Evolutionary conservation across 2,113 vertebrate species (phyloP), one percentile per base, ranked within the genome.

Genomic region (Cyphomyrus discorhynchus): DNA sequence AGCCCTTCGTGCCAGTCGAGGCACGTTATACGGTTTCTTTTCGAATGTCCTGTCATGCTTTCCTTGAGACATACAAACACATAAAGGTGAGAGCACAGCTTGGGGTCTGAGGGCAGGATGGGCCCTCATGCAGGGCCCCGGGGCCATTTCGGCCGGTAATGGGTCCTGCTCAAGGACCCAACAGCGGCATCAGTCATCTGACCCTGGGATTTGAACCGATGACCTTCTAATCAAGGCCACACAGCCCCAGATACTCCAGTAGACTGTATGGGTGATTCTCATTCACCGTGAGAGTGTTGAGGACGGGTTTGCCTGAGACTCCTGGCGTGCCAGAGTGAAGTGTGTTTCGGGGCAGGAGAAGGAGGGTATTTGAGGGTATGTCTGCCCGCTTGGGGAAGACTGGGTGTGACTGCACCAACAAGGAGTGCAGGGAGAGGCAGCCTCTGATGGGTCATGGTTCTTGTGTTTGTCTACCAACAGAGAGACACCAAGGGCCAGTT

Each of bases 401-500:
- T 39, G 10, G 17, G 31, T n/a, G 9, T 35, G 10, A 17, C 17
- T 45, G 17, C 21, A 56, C 8, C 24, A 4, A 2, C 50, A 11
- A 19, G 10, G 35, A 5, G 3, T 53, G 5, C 27, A 42, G n/a
- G 10, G 17, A 21, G 62, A 27, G 42, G 45, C 47, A 17, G 4
- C 17, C 15, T 1, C 8, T 2, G 7, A 47, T 42, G n/a, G 31
- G 24, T 86, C n/a, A 93, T 6, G 15, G 74, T 77, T 84, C 91
- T 90, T 90, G 50, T 82, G n/a, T 49, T 92, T 84, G 87, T 90
- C 90, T 93, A 95, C 58, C 86, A 95, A 53, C 97, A 99, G 98
- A 97, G 96, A 94, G 98, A 99, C 91, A 99, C 98, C 88, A 99
- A 98, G 95, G 98, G 98, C 62, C 98, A 99, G 93, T 98, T 98